Conservation (phyloP, 2,888 invertebrate genomes). For the Apoda limacodes region DNA sequence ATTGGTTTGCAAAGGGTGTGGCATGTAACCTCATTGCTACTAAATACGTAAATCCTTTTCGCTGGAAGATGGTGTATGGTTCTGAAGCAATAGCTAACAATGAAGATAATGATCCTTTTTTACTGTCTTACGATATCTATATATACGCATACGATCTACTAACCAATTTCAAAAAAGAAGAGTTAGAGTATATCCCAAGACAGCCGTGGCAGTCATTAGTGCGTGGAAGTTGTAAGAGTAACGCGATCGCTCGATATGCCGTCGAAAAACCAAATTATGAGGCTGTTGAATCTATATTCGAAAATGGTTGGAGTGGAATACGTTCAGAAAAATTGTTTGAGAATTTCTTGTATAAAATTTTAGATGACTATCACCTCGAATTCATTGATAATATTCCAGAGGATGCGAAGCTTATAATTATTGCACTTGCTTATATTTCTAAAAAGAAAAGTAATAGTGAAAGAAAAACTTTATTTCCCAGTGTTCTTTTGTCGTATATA, state of each 20-base stretch:
- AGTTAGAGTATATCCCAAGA: constrained; percentile 1
- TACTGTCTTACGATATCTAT: constrained; percentile 6
- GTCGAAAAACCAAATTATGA: background rate
- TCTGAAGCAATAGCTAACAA: constrained; percentile 4
- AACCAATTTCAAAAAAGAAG: constrained; percentile 5
- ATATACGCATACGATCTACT: constrained; percentile 9
- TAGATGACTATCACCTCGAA: constrained; percentile 1
- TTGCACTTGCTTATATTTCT: constrained; percentile 8
- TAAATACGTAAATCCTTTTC: constrained; percentile 7
- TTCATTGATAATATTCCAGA: constrained; percentile 1
- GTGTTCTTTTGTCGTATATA: too few species aligned
- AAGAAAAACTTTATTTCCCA: too few species aligned
- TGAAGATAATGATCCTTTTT: constrained; percentile 2
- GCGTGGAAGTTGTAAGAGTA: background rate
- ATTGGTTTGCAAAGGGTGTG: constrained; percentile 9
- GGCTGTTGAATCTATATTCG: too few species aligned
- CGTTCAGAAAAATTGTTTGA: constrained; percentile 4
- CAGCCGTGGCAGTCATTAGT: background rate
- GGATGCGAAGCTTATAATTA: constrained; percentile 7
- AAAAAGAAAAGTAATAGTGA: too few species aligned
- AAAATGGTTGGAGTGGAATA: constrained; percentile 10
- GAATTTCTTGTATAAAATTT: constrained; percentile 8
- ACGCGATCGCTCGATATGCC: constrained; percentile 1
- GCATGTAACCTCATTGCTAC: constrained; percentile 4
- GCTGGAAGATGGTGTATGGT: constrained; percentile 1